These are phyloP conservation scores for Cotesia congregata DNA, from an alignment of 2,888 invertebrate genomes.

Conservation along the genomic window DNA sequence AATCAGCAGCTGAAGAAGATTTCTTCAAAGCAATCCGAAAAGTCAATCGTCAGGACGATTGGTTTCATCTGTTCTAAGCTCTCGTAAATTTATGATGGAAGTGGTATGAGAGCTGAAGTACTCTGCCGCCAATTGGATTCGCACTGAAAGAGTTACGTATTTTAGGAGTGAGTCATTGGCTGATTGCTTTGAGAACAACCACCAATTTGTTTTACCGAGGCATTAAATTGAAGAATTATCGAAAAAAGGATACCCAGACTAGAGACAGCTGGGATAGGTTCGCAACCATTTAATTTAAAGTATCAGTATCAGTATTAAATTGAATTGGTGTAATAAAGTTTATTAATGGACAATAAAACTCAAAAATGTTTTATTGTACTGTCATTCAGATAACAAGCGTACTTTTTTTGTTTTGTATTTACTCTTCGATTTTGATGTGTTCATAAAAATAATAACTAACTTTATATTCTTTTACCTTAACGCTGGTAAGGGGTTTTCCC, in stretches of 20 bases:
- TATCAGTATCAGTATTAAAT: background rate
- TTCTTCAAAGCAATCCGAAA: background rate
- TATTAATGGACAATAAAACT: background rate
- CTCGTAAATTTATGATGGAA: slow-evolving; percentile 24
- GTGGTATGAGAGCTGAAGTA: background rate
- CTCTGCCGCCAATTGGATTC: slow-evolving; percentile 25
- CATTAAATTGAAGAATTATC: slow-evolving; percentile 9
- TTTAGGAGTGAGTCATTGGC: slow-evolving; percentile 19
- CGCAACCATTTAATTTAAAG: background rate
- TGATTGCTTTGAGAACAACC: slow-evolving; percentile 23
- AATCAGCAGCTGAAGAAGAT: background rate
- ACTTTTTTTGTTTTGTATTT: background rate
- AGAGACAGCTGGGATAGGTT: background rate
- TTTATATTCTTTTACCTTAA: slow-evolving; percentile 7
- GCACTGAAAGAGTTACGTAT: slow-evolving; percentile 4
- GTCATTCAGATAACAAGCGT: background rate
- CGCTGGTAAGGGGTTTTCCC: slow-evolving; percentile 6
- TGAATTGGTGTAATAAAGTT: background rate
- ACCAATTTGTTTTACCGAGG: slow-evolving; percentile 9
- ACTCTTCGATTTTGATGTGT: slow-evolving; percentile 3
- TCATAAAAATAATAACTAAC: background rate
- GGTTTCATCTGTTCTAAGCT: slow-evolving; percentile 25
- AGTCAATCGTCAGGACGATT: slow-evolving; percentile 26
- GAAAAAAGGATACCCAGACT: slow-evolving; percentile 7
- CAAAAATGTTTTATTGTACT: background rate